phyloP scores from a whole-genome alignment of 2,113 vertebrate genomes.

The Salvator merianae region DNA sequence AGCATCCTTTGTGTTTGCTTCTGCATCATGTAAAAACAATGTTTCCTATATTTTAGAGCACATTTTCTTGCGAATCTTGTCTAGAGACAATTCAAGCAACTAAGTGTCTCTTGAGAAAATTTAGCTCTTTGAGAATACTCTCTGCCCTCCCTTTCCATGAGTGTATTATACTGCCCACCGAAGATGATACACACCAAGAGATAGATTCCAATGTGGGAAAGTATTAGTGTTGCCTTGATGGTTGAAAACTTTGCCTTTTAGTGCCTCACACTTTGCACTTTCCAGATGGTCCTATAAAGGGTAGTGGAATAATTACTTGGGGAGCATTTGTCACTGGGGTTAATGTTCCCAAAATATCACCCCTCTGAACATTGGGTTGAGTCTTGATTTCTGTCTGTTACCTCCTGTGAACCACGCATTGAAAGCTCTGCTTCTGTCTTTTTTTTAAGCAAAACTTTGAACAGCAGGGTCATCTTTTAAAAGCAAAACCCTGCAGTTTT shows the following conservation, averaged over 20 bases:
- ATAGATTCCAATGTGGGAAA: not conserved
- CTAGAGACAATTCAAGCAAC: not conserved
- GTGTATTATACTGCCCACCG: not conserved
- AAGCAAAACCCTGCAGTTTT: not conserved
- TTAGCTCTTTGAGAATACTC: not conserved
- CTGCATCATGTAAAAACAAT: not conserved
- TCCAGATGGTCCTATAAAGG: not conserved
- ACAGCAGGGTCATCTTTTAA: not conserved
- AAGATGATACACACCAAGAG: too few relatives aligned
- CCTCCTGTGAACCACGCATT: not conserved
- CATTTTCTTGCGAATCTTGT: not conserved
- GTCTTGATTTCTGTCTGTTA: accelerated
- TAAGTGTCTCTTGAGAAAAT: not conserved
- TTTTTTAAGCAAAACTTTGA: not conserved
- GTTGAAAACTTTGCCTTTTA: too few relatives aligned
- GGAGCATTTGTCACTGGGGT: too few relatives aligned
- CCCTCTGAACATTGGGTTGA: not conserved
- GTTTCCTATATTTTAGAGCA: not conserved
- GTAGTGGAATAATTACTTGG: not conserved
- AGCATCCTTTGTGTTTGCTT: not conserved
- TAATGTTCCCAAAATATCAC: not conserved
- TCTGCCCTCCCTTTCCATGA: not conserved
- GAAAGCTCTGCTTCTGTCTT: not conserved
- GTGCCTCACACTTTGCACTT: not conserved
- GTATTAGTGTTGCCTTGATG: not conserved